Evolutionary conservation across 2,888 invertebrate genomes (phyloP).

Genomic region (Leptopilina drosophilae): DNA sequence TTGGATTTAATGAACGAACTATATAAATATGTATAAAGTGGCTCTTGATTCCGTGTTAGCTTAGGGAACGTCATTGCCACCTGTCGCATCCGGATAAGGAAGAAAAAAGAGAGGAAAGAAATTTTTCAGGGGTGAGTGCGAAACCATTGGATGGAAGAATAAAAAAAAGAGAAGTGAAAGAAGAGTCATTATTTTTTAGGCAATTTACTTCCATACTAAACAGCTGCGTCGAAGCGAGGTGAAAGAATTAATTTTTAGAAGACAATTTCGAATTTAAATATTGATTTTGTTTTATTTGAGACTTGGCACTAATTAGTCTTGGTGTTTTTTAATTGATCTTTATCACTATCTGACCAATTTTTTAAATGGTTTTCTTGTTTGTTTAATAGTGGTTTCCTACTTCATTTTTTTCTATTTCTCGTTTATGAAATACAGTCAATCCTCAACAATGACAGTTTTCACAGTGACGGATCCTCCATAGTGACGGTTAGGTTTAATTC

Average conservation of each 20-base stretch:
- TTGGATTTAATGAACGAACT: constrained; percentile 23
- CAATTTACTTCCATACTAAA: constrained; percentile 32
- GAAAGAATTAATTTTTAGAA: background rate
- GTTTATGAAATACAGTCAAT: no score
- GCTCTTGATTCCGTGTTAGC: constrained; percentile 22
- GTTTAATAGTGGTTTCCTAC: no score
- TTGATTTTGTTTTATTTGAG: no score
- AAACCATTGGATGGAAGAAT: constrained; percentile 4
- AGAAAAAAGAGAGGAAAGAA: background rate
- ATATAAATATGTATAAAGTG: constrained; percentile 39
- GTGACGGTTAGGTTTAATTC: no score
- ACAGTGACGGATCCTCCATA: no score
- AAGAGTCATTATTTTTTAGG: constrained; percentile 34
- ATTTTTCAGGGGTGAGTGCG: background rate
- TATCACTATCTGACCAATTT: no score
- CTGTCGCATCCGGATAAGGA: constrained; percentile 30
- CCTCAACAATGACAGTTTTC: no score
- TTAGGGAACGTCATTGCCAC: constrained; percentile 22
- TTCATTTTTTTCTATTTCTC: no score
- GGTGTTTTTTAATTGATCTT: no score
- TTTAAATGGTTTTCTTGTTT: no score
- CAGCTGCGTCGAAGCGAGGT: constrained; percentile 16
- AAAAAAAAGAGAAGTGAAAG: background rate
- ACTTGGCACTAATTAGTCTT: no score
- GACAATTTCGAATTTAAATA: background rate